Evolutionary conservation across 2,888 invertebrate genomes (phyloP).

Genomic region (Muscina levida): DNA sequence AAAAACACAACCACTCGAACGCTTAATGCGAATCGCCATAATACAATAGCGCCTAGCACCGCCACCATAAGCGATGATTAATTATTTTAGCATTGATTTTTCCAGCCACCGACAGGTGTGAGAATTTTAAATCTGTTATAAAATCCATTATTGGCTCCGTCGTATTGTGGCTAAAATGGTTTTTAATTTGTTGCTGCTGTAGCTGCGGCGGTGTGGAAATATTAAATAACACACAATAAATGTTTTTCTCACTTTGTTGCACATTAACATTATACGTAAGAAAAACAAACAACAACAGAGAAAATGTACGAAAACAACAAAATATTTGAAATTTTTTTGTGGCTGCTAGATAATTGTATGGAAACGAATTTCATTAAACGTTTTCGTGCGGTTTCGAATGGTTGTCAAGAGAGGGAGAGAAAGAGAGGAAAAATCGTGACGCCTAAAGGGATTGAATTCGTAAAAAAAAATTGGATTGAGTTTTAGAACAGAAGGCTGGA

Average conservation of each 20-base stretch:
- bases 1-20: slow-evolving; percentile 7
- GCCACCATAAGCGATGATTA: slow-evolving; percentile 48
- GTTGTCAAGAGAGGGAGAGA: no score
- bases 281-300: no score
- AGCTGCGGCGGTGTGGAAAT: neutral
- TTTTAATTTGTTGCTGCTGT: neutral
- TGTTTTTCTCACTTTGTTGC: slow-evolving; percentile 1
- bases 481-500: neutral
- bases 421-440: slow-evolving; percentile 27
- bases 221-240: neutral
- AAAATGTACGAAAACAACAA: neutral
- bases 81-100: slow-evolving; percentile 62
- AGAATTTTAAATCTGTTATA: slow-evolving; percentile 39
- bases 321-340: slow-evolving; percentile 7
- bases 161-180: no score
- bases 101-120: slow-evolving; percentile 51
- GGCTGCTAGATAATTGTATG: slow-evolving; percentile 2
- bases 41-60: slow-evolving; percentile 45
- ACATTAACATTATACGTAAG: neutral
- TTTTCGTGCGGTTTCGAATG: slow-evolving; percentile 15
- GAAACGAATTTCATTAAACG: slow-evolving; percentile 42
- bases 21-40: slow-evolving; percentile 30
- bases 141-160: no score
- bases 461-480: no score
- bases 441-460: no score